Conservation (phyloP, 1,140 invertebrate species). For the Ericerus pela region DNA sequence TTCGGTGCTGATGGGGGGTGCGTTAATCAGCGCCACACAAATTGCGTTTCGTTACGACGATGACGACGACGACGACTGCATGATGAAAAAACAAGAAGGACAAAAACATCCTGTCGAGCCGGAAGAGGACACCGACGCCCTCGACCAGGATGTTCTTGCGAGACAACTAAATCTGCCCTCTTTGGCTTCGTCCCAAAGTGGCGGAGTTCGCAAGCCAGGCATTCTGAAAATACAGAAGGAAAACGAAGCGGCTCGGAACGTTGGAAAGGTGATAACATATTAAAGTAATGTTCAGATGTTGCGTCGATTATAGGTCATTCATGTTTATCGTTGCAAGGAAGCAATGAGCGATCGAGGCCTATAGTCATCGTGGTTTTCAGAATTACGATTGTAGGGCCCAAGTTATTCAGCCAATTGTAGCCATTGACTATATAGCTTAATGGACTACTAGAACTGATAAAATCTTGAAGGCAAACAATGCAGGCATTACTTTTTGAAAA, state of each 20-base stretch:
- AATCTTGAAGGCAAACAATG: too few relatives aligned
- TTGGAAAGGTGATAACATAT: constrained; percentile 45
- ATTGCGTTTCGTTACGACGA: constrained; percentile 65
- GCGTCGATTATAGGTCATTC: too few relatives aligned
- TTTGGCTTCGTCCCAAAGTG: constrained; percentile 34
- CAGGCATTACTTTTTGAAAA: too few relatives aligned
- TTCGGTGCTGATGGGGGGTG: constrained; percentile 89
- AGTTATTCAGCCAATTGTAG: too few relatives aligned
- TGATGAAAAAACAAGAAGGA: constrained; percentile 6
- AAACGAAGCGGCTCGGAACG: constrained; percentile 27
- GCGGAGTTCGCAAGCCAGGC: constrained; percentile 26
- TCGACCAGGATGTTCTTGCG: constrained; percentile 57
- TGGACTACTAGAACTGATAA: too few relatives aligned
- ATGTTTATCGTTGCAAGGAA: too few relatives aligned
- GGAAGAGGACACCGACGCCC: constrained; percentile 50
- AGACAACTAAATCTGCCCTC: constrained; percentile 63
- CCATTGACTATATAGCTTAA: too few relatives aligned
- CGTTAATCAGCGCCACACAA: constrained; percentile 82
- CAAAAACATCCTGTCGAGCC: constrained; percentile 32
- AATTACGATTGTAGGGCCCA: too few relatives aligned
- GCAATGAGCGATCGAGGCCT: too few relatives aligned
- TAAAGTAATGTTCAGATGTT: too few relatives aligned
- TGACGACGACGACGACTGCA: constrained; percentile 22
- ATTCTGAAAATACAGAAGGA: constrained; percentile 28
- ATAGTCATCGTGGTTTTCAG: too few relatives aligned